Percentiles rank a stretch among this genome's conserved stretches.
Conservation (phyloP, 2,797 vertebrate species). For the Phataginus tetradactyla region DNA sequence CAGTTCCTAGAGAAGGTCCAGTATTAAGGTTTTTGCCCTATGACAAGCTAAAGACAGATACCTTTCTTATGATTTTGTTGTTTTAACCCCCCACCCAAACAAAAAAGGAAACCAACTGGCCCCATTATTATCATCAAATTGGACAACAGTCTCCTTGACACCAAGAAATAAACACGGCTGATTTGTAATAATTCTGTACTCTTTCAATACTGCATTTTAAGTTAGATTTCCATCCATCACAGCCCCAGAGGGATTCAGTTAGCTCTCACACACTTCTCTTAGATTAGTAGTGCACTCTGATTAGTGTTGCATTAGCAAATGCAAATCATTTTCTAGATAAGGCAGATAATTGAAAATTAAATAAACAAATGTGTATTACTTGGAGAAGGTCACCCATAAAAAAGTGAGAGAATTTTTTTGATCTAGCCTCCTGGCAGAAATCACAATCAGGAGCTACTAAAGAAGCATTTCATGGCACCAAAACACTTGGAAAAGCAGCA, state of each 20-base stretch:
- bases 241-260: conserved; percentile 28
- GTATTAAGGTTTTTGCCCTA: background rate
- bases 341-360: conserved; percentile 28
- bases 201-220: conserved; percentile 19
- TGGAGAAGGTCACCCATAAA: background rate
- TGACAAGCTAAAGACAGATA: background rate
- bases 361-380: conserved; percentile 15
- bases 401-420: background rate
- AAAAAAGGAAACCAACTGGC: background rate
- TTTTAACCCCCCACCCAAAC: background rate
- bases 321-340: conserved; percentile 43
- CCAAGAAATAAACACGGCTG: conserved; percentile 18
- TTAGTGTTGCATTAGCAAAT: conserved; percentile 35
- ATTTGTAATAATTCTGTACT: background rate
- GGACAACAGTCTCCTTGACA: background rate
- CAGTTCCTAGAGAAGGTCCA: background rate
- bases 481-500: background rate
- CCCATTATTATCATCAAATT: background rate
- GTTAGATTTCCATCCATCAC: background rate
- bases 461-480: background rate
- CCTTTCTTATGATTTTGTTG: background rate
- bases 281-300: background rate
- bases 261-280: conserved; percentile 32
- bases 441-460: background rate
- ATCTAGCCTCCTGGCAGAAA: background rate